phyloP scores from a whole-genome alignment of 2,888 invertebrate species.

The Heliconius cydno region DNA sequence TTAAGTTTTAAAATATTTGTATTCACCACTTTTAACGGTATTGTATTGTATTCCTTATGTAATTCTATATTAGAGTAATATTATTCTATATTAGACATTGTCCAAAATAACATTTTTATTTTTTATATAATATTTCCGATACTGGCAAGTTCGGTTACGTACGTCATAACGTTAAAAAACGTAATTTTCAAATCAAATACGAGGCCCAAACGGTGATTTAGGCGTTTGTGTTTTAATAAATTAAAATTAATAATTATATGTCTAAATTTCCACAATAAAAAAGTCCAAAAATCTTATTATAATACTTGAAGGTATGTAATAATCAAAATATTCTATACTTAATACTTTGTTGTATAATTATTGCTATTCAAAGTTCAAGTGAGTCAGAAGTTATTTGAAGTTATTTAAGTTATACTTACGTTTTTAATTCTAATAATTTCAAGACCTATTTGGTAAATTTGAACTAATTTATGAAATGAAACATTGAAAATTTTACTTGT shows the following conservation, averaged over 20 bases:
- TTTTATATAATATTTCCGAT: not conserved
- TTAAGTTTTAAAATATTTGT: too few relatives aligned
- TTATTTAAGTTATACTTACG: not conserved
- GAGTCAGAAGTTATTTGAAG: not conserved
- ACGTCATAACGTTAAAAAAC: slow-evolving; percentile 14
- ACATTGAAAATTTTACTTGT: not conserved
- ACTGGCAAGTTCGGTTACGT: not conserved
- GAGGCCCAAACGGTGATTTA: slow-evolving; percentile 1
- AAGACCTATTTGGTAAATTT: not conserved
- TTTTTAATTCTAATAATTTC: not conserved
- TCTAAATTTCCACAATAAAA: not conserved
- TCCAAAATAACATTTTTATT: not conserved
- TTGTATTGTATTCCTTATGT: too few relatives aligned
- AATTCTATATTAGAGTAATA: not conserved
- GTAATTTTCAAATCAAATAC: slow-evolving; percentile 6
- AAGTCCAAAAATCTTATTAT: not conserved
- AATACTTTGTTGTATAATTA: not conserved
- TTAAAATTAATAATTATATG: not conserved
- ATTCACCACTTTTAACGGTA: too few relatives aligned
- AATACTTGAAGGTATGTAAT: not conserved
- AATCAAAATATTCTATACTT: not conserved
- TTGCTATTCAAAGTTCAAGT: not conserved
- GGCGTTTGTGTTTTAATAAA: not conserved
- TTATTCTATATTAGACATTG: not conserved
- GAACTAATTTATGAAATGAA: not conserved